Evolutionary conservation across 2,888 invertebrate genomes (phyloP), one percentile per base, ranked within the genome.

Genomic region (Choristoneura rosaceana): DNA sequence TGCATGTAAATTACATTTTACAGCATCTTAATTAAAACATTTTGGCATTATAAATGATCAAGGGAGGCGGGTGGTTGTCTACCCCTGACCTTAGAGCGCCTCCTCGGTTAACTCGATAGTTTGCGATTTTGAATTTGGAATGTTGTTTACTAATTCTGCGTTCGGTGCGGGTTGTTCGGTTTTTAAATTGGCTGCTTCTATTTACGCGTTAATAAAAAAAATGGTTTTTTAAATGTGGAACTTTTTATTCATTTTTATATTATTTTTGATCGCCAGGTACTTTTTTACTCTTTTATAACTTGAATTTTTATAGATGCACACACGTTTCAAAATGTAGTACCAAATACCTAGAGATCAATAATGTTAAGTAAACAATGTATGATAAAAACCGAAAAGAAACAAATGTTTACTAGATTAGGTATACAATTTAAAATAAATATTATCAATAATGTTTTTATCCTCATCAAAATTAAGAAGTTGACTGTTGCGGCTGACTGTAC

Each of bases 1-100:
- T 94, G 94, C 94, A 94, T 94, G 94, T 94, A 94, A 94, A 94
- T 94, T 94, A 94, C 94, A 93, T 94, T 94, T 94, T 94, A 94
- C 94, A 94, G 94, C 94, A 92, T 94, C 94, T 94, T 94, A 94
- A 94, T 94, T 94, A 94, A 94, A 94, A 94, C 94, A 94, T 94
- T 94, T 94, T 94, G 94, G 94, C 94, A 94, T 94, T 94, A 94
- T 94, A 94, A 94, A 94, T 94, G 94, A 94, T 94, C 93, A 90
- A 89, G 91, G 88, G 89, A 85, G 83, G 81, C 81, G 84, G 84
- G 87, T 84, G 83, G 89, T 81, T 82, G 84, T 81, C 88, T 86
- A 83, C 87, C 84, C 89, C 90, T 90, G 89, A 89, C 91, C 91
- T 90, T 87, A 89, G 79, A 71, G 79, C 84, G 79, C 81, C 85